These are phyloP conservation scores for Pteria penguin DNA, from an alignment of 2,888 invertebrate genomes.

Conservation along the genomic window DNA sequence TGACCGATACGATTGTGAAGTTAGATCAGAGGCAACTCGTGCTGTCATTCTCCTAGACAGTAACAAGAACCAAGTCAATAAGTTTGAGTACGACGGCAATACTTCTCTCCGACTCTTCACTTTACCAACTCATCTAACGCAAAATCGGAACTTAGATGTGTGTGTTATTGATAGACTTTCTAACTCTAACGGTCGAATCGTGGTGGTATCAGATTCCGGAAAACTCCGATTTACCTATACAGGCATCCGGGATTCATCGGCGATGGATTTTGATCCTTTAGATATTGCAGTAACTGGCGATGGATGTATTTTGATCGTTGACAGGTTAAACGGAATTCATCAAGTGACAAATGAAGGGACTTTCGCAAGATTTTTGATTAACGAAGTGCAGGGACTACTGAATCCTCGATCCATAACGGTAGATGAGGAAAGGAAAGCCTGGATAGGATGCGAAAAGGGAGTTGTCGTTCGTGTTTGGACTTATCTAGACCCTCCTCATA, in stretches of 20 bases:
- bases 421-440: slow-evolving; percentile 12
- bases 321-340: slow-evolving; percentile 9
- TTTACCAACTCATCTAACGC: slow-evolving; percentile 1
- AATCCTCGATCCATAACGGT: slow-evolving; percentile 4
- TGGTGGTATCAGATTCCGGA: slow-evolving; percentile 11
- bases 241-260: background rate
- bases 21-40: background rate
- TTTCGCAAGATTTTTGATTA: slow-evolving; percentile 11
- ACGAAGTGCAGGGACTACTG: background rate
- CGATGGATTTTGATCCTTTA: background rate
- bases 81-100: slow-evolving; percentile 17
- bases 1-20: slow-evolving; percentile 2
- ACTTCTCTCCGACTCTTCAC: background rate
- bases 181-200: background rate
- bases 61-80: background rate
- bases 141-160: slow-evolving; percentile 9
- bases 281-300: slow-evolving; percentile 5
- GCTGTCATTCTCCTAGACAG: background rate
- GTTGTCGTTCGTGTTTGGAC: slow-evolving; percentile 6
- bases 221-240: slow-evolving; percentile 14
- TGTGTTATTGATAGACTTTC: slow-evolving; percentile 21
- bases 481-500: background rate
- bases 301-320: slow-evolving; percentile 8
- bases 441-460: slow-evolving; percentile 23
- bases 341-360: slow-evolving; percentile 3